These are phyloP conservation scores for Hyla sarda DNA, from an alignment of 2,113 vertebrate species.

Conservation along the genomic window DNA sequence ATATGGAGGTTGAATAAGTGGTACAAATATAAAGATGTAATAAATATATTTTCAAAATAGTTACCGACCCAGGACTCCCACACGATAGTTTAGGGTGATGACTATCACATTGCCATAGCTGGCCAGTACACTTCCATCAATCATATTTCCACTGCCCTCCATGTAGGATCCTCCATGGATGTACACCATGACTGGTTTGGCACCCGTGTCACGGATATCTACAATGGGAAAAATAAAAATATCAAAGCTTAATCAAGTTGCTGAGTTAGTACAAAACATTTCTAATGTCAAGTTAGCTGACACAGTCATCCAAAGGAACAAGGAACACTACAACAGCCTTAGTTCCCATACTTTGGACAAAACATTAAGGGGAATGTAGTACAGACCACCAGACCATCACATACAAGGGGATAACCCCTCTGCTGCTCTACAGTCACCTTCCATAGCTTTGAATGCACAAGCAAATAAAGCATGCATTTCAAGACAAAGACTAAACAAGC, in stretches of 20 bases:
- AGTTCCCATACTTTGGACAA: neutral
- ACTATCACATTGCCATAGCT: slow-evolving; percentile 99
- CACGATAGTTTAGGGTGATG: slow-evolving; percentile 98
- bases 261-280: neutral
- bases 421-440: neutral
- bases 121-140: slow-evolving; percentile 96
- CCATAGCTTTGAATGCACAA: slow-evolving; percentile 22
- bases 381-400: neutral
- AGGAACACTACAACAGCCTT: neutral
- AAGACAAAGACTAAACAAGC: slow-evolving; percentile 41
- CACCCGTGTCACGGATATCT: slow-evolving; percentile 98
- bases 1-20: neutral
- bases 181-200: slow-evolving; percentile 99
- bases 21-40: neutral
- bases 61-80: slow-evolving; percentile 91
- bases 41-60: neutral
- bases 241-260: neutral
- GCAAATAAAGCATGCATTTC: slow-evolving; percentile 44
- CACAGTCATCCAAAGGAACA: neutral
- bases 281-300: neutral
- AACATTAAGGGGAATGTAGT: neutral
- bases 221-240: slow-evolving; percentile 73
- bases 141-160: slow-evolving; percentile 99
- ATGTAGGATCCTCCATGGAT: slow-evolving; percentile 99
- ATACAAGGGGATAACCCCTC: neutral